These are phyloP conservation scores for Chionodraco myersi DNA, from an alignment of 2,113 vertebrate genomes.

Conservation along the genomic window DNA sequence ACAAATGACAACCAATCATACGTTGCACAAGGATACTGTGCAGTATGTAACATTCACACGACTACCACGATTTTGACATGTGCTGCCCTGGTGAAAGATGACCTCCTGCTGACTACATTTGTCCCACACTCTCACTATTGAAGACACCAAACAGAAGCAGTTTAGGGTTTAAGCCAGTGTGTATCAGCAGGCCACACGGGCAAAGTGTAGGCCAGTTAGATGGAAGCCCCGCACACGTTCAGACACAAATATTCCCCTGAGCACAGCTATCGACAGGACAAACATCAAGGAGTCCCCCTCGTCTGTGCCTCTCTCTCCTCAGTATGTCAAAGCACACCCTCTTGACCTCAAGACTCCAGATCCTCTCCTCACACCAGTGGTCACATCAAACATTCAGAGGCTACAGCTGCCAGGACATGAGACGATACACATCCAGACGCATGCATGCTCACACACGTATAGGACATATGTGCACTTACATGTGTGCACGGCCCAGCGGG, in stretches of 20 bases:
- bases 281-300: constrained; percentile 76
- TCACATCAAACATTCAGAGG: constrained; percentile 75
- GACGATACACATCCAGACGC: constrained; percentile 31
- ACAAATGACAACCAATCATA: constrained; percentile 17
- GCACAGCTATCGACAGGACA: constrained; percentile 76
- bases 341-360: constrained; percentile 75
- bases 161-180: constrained; percentile 18
- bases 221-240: constrained; percentile 38
- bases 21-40: not conserved
- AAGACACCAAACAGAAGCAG: constrained; percentile 30
- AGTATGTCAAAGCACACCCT: constrained; percentile 78
- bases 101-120: constrained; percentile 16
- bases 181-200: constrained; percentile 30
- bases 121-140: constrained; percentile 13
- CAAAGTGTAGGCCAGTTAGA: constrained; percentile 53
- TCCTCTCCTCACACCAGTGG: constrained; percentile 68
- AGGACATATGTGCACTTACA: not conserved
- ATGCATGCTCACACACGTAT: not conserved
- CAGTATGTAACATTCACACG: not conserved
- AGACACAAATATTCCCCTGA: constrained; percentile 73
- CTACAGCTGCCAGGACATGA: constrained; percentile 52
- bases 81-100: constrained; percentile 7
- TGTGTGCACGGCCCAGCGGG: not conserved
- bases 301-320: constrained; percentile 59
- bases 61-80: not conserved